Conservation (phyloP, 2,113 vertebrate species). For the Antigone vipio region DNA sequence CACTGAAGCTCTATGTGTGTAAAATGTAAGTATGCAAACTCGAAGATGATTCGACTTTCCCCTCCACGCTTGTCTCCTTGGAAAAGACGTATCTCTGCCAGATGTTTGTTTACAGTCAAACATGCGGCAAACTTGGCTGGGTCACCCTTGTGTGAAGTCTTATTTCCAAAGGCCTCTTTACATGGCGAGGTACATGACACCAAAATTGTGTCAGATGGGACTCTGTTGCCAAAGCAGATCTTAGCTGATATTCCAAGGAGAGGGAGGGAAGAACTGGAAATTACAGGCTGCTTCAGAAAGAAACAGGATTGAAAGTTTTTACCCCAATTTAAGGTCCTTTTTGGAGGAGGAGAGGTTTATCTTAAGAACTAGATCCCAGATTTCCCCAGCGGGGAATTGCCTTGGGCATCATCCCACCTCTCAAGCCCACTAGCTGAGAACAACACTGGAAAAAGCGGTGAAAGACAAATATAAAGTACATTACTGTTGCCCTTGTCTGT, state of each 20-base stretch:
- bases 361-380: neutral
- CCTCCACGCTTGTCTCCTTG: neutral
- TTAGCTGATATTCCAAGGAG: neutral
- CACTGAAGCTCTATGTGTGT: neutral
- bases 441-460: neutral
- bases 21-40: neutral
- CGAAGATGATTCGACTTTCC: neutral
- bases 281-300: neutral
- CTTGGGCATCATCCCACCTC: neutral
- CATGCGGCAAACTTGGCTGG: neutral
- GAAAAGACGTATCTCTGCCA: neutral
- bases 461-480: neutral
- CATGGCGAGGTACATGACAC: neutral
- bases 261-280: neutral
- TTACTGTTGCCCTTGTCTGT: neutral
- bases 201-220: neutral
- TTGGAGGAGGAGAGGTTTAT: neutral
- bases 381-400: neutral
- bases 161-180: neutral
- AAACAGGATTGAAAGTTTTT: neutral
- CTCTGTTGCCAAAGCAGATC: neutral
- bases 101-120: constrained; percentile 39
- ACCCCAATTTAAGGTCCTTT: neutral
- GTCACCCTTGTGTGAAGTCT: neutral
- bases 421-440: neutral